These are phyloP conservation scores for Andrena camellia DNA, from an alignment of 2,888 invertebrate genomes.

Conservation along the genomic window DNA sequence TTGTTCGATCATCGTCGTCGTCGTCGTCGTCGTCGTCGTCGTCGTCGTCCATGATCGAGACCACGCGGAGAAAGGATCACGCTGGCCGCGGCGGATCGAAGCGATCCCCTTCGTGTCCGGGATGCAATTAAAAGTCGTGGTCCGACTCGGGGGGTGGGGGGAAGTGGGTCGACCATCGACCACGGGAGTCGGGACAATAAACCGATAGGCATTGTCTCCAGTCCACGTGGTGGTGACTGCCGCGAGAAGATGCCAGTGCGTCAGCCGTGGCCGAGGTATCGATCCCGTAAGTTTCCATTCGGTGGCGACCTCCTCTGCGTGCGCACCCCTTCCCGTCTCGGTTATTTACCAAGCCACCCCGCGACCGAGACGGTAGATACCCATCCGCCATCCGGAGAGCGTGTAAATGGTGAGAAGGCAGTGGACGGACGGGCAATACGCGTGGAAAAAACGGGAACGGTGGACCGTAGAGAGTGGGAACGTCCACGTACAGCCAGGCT, in stretches of 20 bases:
- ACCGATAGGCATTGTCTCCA: conserved; percentile 53
- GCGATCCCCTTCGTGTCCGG: background rate
- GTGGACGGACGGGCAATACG: conserved; percentile 33
- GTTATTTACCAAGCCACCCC: conserved; percentile 66
- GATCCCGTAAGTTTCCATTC: conserved; percentile 77
- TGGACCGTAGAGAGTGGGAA: conserved; percentile 20
- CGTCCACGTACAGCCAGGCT: background rate
- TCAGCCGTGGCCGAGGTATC: conserved; percentile 69
- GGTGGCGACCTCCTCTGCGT: conserved; percentile 73
- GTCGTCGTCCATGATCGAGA: background rate
- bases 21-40: background rate
- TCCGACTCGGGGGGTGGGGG: background rate
- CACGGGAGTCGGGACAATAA: conserved; percentile 68
- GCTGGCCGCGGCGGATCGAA: conserved; percentile 20
- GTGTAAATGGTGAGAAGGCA: conserved; percentile 62
- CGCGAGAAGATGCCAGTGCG: conserved; percentile 65
- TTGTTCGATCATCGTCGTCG: background rate
- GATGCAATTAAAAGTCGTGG: conserved; percentile 11
- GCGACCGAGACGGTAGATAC: conserved; percentile 57
- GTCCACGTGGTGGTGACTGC: conserved; percentile 67
- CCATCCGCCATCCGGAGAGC: conserved; percentile 65
- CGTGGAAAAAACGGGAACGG: background rate
- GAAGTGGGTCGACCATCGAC: conserved; percentile 63
- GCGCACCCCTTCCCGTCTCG: conserved; percentile 65
- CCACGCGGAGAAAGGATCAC: background rate